Base-by-base conservation (phyloP, 2,113 vertebrate species). In the Orcinus orca region DNA sequence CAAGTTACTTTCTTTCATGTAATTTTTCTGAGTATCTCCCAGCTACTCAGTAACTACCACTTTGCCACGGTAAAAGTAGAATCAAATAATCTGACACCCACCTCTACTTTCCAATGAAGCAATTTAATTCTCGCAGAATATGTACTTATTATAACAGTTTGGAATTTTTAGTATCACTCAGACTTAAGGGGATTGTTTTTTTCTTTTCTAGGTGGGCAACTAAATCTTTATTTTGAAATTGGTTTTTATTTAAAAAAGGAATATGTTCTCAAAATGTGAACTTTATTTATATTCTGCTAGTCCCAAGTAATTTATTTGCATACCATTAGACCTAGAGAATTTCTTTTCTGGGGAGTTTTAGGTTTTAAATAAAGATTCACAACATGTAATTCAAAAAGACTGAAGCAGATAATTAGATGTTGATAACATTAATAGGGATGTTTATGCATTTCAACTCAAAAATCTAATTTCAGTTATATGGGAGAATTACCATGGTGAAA, bases 1-100 rank as follows among this genome's bases (percentile, higher is more conserved):
- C 97, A 97, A 80, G 92, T 94, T 83, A 85, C 88, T 98, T 98
- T 97, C 79, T 92, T 88, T 81, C 79, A 77, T 73, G 36, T 53
- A 85, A 93, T 96, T 97, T 96, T 90, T 81, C 80, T 93, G 21
- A 82, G 13, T 76, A 76, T 65, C 44, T 93, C 26, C n/a, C 50
- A 89, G 79, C 67, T 85, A 85, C 62, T 79, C 58, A 86, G 63
- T 85, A 96, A 86, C 74, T 84, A 86, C 63, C n/a, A 85, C 31
- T 96, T 7, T 53, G 21, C 38, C 65, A 62, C 7, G n/a, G 55
- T 73, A 92, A 96, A 92, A 93, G 80, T 21, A 29, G 83, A 97
- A 95, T 80, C 20, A 86, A 83, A 76, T 74, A 36, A 90, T 95
- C 20, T 26, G 62, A 92, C 25, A 84, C 14, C 6, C 20, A 17